Base-by-base conservation (phyloP, 2,797 vertebrate genomes). In the Masticophis lateralis region DNA sequence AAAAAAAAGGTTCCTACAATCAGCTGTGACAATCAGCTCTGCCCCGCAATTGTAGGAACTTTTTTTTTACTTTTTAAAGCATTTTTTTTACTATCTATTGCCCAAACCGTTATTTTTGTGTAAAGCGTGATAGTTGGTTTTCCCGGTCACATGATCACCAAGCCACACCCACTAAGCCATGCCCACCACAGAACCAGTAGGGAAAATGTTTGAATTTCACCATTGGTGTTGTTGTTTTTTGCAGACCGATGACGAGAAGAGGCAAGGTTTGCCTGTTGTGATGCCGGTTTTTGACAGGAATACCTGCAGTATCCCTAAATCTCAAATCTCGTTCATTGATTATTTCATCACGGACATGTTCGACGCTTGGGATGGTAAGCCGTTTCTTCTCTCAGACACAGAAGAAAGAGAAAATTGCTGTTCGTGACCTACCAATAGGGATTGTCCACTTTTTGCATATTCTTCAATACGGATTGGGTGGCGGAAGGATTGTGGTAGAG, bases 311-410 rank as follows among this genome's bases (percentile, higher is more conserved):
- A 99, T 99, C 97, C 99, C 99, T 94, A 99, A 99, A 97, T 99
- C 99, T 95, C 99, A 99, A 97, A 99, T 99, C 97, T 99, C 99
- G 57, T 99, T 99, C 97, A 99, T 99, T n/a, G 99, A 99, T 97
- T 99, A 99, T 97, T 99, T 99, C 98, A 99, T 99, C 96, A 99
- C 98, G 0, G 99, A 99, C 97, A 99, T 99, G 99, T 99, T 99
- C 93, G 98, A 99, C 86, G 99, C 99, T 88, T 99, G 99, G 99
- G 99, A 99, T 47, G 99, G 99, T 99, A 98, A 98, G 97, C 25
- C 43, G 1, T 94, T 94, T 95, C 56, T 92, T 91, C 27, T 25
- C 22, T 3, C 9, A 22, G 37, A 43, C 0, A 0, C 37, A 43
- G 37, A 79, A 79, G 32, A 43, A 43, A 79, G 74, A 43, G 9